Evolutionary conservation across 2,113 vertebrate genomes (phyloP).

Genomic region (Sinocyclocheilus maitianheensis): DNA sequence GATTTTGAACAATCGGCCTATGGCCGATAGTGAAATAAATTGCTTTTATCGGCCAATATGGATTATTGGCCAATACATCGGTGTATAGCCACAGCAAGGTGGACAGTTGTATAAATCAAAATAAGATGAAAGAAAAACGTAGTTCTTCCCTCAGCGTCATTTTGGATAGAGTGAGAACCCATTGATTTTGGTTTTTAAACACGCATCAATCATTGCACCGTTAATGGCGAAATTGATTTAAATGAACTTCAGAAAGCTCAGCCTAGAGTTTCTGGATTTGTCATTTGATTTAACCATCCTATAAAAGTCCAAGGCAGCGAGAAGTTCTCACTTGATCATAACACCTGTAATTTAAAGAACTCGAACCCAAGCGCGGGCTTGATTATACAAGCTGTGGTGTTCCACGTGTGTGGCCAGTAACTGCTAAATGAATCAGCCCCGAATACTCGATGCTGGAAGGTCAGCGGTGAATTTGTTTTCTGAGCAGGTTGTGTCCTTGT

Average conservation of each 20-base stretch:
- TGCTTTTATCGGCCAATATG: too few species aligned
- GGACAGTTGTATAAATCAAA: neutral
- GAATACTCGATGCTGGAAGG: slow-evolving; percentile 48
- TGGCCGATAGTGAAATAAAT: too few species aligned
- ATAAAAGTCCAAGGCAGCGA: neutral
- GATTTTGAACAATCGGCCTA: too few species aligned
- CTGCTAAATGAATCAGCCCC: slow-evolving; percentile 55
- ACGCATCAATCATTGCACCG: slow-evolving; percentile 16
- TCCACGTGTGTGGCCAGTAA: slow-evolving; percentile 46
- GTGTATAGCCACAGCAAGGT: neutral
- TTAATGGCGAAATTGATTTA: slow-evolving; percentile 40
- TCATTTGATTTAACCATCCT: neutral
- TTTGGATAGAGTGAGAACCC: neutral
- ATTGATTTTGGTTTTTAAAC: slow-evolving; percentile 13
- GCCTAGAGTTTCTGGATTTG: neutral
- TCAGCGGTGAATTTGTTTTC: slow-evolving; percentile 27
- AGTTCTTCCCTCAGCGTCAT: neutral
- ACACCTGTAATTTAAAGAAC: slow-evolving; percentile 50
- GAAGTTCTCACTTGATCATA: slow-evolving; percentile 34
- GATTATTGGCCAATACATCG: too few species aligned
- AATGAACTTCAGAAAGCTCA: slow-evolving; percentile 20
- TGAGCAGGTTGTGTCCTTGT: slow-evolving; percentile 37
- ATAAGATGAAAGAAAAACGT: neutral
- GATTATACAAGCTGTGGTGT: slow-evolving; percentile 40
- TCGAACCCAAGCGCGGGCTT: slow-evolving; percentile 8